Evolutionary conservation across 2,797 vertebrate genomes (phyloP), one percentile per base, ranked within the genome.

Genomic region (Coracias cyanogaster): DNA sequence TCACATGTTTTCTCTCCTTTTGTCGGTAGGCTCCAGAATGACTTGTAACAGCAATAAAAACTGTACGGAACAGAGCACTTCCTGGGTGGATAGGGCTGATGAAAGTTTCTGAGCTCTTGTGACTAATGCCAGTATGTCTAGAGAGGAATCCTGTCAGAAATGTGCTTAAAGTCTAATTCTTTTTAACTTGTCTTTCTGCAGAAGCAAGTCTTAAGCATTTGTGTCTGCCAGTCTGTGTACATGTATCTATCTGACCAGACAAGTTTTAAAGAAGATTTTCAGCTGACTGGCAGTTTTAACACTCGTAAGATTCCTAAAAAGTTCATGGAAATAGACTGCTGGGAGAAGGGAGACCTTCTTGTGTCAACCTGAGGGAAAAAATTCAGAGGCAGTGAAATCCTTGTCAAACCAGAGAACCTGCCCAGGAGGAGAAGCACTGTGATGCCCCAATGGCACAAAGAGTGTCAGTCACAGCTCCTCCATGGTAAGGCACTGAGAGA

Each of bases 91-190:
- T 71, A 79, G 33, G 35, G 43, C n/a, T 92, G 82, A 74, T 74
- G 61, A 83, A 87, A 90, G 49, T 89, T 89, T 89, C 55, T 79
- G 83, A 79, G 54, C n/a, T 89, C 37, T 45, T 72, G 46, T 90
- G 58, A 86, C 77, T 85, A 46, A 71, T 74, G 54, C 24, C 29
- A 64, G 29, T 15, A 35, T 60, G 86, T 35, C 85, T 83, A 83
- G 52, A 41, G 74, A 93, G 82, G 51, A 80, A 92, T 87, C n/a
- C n/a, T 82, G 91, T 94, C 91, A 92, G 51, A 95, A 95, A 87
- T 80, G 67, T 79, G 55, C 60, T 87, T 85, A 37, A 92, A 90
- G 57, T 89, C 82, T 80, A 88, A 88, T 86, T 87, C 24, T 89
- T 82, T 87, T 58, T 26, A 77, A 80, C 87, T 89, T 73, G 60